Conservation (phyloP, 2,888 invertebrate species). For the Lepeophtheirus nordmannii region DNA sequence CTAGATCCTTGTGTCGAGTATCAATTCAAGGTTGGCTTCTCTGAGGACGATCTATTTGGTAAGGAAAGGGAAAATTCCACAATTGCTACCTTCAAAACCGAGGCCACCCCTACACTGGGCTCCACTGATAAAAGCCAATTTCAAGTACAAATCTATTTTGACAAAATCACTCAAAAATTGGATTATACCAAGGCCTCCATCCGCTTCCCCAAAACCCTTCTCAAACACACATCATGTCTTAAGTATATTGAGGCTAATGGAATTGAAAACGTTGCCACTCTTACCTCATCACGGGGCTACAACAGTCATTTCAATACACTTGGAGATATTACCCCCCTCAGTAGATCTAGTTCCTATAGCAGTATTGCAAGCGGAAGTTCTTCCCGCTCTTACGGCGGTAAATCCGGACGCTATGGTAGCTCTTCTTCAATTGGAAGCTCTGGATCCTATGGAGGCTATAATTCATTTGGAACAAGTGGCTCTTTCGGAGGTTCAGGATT, state of each 20-base stretch:
- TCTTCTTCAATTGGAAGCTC: not conserved
- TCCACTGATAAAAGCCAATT: not conserved
- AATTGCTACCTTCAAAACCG: conserved; percentile 10
- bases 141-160: not conserved
- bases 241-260: conserved; percentile 15
- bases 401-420: not conserved
- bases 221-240: conserved; percentile 12
- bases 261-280: not conserved
- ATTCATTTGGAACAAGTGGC: not conserved
- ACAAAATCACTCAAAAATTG: not conserved
- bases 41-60: conserved; percentile 2
- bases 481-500: not conserved
- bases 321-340: not conserved
- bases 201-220: conserved; percentile 9
- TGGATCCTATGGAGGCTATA: not conserved
- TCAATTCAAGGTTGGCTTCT: conserved; percentile 11
- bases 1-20: conserved; percentile 22
- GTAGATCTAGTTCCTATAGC: not conserved
- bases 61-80: conserved; percentile 5
- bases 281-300: not conserved
- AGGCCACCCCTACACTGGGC: not conserved
- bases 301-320: not conserved
- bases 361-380: not conserved
- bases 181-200: conserved; percentile 4
- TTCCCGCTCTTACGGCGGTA: not conserved